Evolutionary conservation across 2,888 invertebrate species (phyloP).

Genomic region (Sycophila texana): DNA sequence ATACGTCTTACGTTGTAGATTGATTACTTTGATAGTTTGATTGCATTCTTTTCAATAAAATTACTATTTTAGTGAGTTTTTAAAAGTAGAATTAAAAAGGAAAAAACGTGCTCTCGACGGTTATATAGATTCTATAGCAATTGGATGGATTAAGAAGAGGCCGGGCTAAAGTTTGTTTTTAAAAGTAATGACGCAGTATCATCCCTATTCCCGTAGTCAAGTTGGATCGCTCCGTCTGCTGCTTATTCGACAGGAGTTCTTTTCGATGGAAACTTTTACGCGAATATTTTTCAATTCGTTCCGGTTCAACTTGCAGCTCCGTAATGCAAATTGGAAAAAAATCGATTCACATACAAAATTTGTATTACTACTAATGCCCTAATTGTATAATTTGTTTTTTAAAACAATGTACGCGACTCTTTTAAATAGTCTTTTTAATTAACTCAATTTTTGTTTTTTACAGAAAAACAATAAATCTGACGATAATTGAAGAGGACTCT

Average conservation of each 20-base stretch:
- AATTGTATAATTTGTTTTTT: too few relatives aligned
- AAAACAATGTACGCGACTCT: too few relatives aligned
- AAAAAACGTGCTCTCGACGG: too few relatives aligned
- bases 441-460: conserved; percentile 74
- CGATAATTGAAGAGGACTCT: conserved; percentile 96
- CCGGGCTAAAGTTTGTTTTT: conserved; percentile 21
- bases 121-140: background rate
- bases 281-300: background rate
- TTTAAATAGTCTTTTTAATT: too few relatives aligned
- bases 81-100: too few relatives aligned
- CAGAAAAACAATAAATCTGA: conserved; percentile 91
- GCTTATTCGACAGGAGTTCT: background rate
- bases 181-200: conserved; percentile 34
- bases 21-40: too few relatives aligned
- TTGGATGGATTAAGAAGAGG: conserved; percentile 23
- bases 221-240: background rate
- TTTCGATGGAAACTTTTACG: conserved; percentile 30
- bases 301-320: background rate
- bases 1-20: too few relatives aligned
- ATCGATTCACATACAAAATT: too few relatives aligned
- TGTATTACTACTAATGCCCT: too few relatives aligned
- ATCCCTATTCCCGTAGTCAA: background rate
- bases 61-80: too few relatives aligned
- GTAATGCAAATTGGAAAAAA: background rate
- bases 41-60: too few relatives aligned